Evolutionary conservation across 2,113 vertebrate species (phyloP).

Genomic region (Thalassoma bifasciatum): DNA sequence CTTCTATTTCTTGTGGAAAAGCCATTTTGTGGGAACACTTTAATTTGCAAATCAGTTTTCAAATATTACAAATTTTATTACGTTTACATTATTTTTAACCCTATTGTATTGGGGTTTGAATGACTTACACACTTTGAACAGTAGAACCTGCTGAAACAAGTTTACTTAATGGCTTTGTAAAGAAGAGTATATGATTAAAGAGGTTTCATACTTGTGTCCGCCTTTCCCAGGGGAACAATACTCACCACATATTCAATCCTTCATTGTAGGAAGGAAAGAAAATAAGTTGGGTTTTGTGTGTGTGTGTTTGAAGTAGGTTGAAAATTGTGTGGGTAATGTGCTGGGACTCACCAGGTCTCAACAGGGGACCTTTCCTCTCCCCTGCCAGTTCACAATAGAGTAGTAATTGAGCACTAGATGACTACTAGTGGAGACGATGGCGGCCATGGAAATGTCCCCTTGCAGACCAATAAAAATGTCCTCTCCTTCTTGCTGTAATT

Average conservation of each 20-base stretch:
- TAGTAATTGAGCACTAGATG: slow-evolving; percentile 75
- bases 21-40: no score
- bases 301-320: slow-evolving; percentile 80
- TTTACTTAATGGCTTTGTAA: slow-evolving; percentile 4
- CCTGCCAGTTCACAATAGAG: slow-evolving; percentile 47
- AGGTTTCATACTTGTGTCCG: not conserved
- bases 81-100: no score
- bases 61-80: no score
- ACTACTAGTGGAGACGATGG: slow-evolving; percentile 63
- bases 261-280: slow-evolving; percentile 47
- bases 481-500: slow-evolving; percentile 76
- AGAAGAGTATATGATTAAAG: slow-evolving; percentile 1
- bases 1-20: no score
- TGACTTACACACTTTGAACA: not conserved
- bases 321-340: slow-evolving; percentile 65
- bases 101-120: no score
- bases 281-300: slow-evolving; percentile 55
- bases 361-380: slow-evolving; percentile 59
- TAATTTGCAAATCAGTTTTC: no score
- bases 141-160: not conserved
- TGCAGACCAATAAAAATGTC: slow-evolving; percentile 74
- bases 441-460: slow-evolving; percentile 74
- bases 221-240: slow-evolving; percentile 35
- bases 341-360: slow-evolving; percentile 64
- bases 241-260: slow-evolving; percentile 54